Conservation (phyloP, 2,113 vertebrate species). For the Pholis gunnellus region DNA sequence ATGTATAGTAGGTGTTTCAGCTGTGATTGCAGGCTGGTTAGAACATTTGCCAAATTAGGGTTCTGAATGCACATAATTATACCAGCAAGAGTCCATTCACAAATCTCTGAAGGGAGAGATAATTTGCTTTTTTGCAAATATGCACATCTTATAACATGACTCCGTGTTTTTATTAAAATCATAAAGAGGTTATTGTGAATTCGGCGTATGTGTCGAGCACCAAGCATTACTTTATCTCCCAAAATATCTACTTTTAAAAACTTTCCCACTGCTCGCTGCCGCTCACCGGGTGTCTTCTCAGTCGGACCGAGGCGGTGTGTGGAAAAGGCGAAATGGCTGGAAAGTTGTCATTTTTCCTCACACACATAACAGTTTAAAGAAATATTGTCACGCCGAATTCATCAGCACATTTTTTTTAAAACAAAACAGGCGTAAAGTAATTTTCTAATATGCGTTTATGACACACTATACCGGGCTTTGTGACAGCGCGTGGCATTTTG, state of each 20-base stretch:
- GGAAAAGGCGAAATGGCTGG: not conserved
- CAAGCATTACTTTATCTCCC: no score
- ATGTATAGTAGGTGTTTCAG: not conserved
- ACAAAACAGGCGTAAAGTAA: accelerated
- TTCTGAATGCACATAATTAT: not conserved
- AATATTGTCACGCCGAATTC: constrained; percentile 3
- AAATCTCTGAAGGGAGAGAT: not conserved
- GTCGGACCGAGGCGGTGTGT: not conserved
- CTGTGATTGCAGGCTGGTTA: not conserved
- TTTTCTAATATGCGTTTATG: not conserved
- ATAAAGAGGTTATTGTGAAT: not conserved
- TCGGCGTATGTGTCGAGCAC: not conserved
- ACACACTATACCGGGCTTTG: not conserved
- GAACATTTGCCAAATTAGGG: not conserved
- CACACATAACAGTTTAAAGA: not conserved
- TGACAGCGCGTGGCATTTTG: not conserved
- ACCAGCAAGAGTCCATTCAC: not conserved
- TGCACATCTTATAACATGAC: not conserved
- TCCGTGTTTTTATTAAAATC: not conserved
- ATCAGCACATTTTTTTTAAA: not conserved
- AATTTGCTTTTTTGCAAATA: not conserved
- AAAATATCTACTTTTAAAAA: not conserved
- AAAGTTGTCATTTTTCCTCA: not conserved
- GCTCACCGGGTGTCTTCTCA: not conserved
- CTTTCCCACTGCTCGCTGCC: not conserved